Base-by-base conservation (phyloP, 2,113 vertebrate species). In the Syngnathus scovelli region DNA sequence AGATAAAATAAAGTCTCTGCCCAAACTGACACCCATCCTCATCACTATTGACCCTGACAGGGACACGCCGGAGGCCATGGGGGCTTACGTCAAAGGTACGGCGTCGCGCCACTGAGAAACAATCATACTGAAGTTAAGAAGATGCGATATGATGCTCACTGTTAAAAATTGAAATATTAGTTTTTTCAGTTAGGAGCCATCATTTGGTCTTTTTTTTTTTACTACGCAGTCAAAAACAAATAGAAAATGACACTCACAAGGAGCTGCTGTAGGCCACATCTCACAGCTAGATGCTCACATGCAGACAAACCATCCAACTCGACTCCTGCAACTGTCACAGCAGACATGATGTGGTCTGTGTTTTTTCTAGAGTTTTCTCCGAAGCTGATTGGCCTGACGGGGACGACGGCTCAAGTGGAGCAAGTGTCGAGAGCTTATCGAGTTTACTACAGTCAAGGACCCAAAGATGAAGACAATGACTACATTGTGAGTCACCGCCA, bases 31-130 rank as follows among this genome's bases (percentile, higher is more conserved):
- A 1, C 96, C 95, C 0, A 76, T 99, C 23, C 93, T 99, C 84
- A 97, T 99, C 91, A 98, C 94, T 63, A 96, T 98, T 23, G 97
- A 99, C 78, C 95, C 95, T 0, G 94, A 95, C 39, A 89, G 97
- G 68, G 97, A 98, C 84, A 93, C 77, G 0, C 68, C 92, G 44
- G 93, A 95, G 84, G 95, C 95, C 66, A 80, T 98, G 61, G 92
- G 93, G 33, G 84, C 78, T 11, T 98, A 98, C 7, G 91, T 97
- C 49, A 96, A 95, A 95, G 96, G 96, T 98, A 84, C 10, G 0
- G 36, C 51, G 7, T 21, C 3, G 49, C 1, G 7, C 4, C 5
- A 21, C 2, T n/a, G 49, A 51, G 49, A 51, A 51, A 51, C 7
- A 19, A n/a, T n/a, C 2, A 2, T 5, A 48, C 46, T 48, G 46